Base-by-base conservation (phyloP, 1,140 invertebrate species). In the Pseudomyrmex gracilis region DNA sequence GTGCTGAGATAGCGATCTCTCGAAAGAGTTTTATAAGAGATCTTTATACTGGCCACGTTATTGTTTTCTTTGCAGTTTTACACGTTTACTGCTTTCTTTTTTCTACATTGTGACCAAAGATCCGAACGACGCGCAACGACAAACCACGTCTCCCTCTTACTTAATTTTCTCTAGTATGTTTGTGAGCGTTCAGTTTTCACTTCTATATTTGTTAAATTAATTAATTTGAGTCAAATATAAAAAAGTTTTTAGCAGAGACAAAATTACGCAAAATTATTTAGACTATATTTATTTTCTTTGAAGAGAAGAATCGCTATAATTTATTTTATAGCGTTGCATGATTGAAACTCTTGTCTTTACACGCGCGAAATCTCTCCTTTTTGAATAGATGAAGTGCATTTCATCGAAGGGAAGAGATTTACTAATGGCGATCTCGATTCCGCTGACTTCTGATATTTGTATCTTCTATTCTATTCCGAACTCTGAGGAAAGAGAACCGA, bases 1-100 rank as follows among this genome's bases (percentile, higher is more conserved):
- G 17, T 70, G 77, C 84, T 85, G 84, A 87, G 73, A 43, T 71
- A 83, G 77, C 77, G 45, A 67, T 76, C 68, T 63, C 51, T 73
- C 34, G 20, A 4, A 34, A n/a, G 43, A 57, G 17, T 63, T 63
- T 47, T 86, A 64, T 43, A 34, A 43, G 13, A 64, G 71, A 63
- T 64, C 55, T 22, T 22, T 53, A 83, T 55, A 43, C 53, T 9
- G 45, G 20, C 70, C 76, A 87, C 73, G 82, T 87, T 87, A 86
- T 83, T 51, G 58, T 71, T 55, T 67, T 58, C 61, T 12, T 15
- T 73, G 61, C 60, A 58, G 70, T 53, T 83, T 34, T 85, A 70
- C 84, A 64, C 64, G n/a, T 66, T 51, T n/a, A n/a, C 10, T 22
- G 51, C 58, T 85, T 67, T n/a, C 43, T 82, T 17, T 63, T 83